Percentiles rank a stretch among this genome's conserved stretches.
These are phyloP conservation scores for Lepidocyrtinus sp. DNA, from an alignment of 2,888 invertebrate species.

Conservation along the genomic window DNA sequence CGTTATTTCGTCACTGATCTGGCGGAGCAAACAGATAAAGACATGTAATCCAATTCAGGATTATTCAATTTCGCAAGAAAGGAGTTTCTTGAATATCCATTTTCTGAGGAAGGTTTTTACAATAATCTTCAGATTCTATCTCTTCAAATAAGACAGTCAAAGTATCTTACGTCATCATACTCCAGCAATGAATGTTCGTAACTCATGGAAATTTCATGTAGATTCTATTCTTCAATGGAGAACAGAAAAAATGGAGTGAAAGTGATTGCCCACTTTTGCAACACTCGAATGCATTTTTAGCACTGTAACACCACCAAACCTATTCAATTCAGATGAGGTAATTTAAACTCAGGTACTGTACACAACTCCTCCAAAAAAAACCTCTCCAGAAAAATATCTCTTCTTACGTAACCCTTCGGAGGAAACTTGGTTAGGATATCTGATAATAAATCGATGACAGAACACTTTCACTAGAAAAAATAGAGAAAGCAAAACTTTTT, in stretches of 20 bases:
- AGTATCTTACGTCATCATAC: no score
- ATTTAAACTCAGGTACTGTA: neutral
- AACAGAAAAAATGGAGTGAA: neutral
- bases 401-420: neutral
- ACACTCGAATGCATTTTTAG: neutral
- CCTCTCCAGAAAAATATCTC: neutral
- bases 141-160: no score
- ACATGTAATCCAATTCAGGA: neutral
- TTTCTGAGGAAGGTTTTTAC: neutral
- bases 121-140: no score
- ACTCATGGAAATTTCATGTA: neutral
- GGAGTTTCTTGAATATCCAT: constrained; percentile 1
- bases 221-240: neutral
- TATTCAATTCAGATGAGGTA: neutral
- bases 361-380: neutral
- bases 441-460: constrained; percentile 26
- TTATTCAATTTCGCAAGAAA: neutral
- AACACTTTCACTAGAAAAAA: neutral
- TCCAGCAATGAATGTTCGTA: no score
- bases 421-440: constrained; percentile 24
- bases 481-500: neutral
- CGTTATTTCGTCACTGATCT: neutral
- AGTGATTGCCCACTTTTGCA: neutral
- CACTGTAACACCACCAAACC: neutral
- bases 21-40: neutral